Conservation (phyloP, 2,888 invertebrate genomes). For the Plusia festucae region DNA sequence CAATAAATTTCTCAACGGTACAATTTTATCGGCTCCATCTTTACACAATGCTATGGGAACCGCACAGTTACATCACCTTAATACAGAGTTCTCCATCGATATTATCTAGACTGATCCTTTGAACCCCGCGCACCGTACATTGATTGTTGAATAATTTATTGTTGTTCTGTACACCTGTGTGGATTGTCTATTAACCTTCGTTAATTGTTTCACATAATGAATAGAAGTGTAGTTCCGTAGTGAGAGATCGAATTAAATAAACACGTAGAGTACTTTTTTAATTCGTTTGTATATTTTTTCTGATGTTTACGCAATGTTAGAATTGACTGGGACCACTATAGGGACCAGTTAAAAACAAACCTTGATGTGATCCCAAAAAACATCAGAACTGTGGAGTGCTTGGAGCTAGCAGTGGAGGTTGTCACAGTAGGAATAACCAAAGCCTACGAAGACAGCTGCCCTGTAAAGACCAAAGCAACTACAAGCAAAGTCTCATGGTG, state of each 20-base stretch:
- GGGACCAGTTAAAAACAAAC: no score
- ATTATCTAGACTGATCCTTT: slow-evolving; percentile 38
- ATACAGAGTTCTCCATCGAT: slow-evolving; percentile 19
- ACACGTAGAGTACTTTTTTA: no score
- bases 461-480: no score
- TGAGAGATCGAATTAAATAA: neutral
- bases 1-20: slow-evolving; percentile 16
- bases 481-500: no score
- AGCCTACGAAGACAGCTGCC: no score
- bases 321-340: no score
- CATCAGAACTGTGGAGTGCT: no score
- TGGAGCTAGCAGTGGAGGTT: no score
- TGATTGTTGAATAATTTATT: neutral
- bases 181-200: neutral
- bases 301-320: no score
- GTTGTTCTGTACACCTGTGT: neutral
- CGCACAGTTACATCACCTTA: slow-evolving; percentile 35
- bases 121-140: slow-evolving; percentile 20
- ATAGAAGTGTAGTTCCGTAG: neutral
- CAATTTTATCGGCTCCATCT: slow-evolving; percentile 27
- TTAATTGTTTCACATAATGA: neutral
- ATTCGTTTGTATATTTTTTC: no score
- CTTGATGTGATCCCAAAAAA: no score
- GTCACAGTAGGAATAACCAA: no score
- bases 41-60: slow-evolving; percentile 17